phyloP scores from a whole-genome alignment of 2,113 vertebrate species.

The Synchiropus splendidus region DNA sequence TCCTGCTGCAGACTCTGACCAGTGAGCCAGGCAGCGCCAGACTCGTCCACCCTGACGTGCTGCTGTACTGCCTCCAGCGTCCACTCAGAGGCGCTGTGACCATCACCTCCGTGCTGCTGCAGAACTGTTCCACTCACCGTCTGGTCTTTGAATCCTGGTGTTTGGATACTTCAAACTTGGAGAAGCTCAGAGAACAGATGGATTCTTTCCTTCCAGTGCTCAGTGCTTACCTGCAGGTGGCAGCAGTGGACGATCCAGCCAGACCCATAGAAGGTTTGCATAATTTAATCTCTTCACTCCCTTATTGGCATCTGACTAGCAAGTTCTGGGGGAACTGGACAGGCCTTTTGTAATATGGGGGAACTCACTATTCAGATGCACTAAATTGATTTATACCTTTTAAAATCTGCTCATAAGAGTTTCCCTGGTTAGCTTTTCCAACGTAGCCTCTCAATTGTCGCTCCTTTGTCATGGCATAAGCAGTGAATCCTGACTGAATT shows the following conservation, averaged over 20 bases:
- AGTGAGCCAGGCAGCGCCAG: slow-evolving; percentile 64
- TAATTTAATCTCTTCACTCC: not conserved
- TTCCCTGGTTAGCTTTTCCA: too few species aligned
- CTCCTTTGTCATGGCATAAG: too few species aligned
- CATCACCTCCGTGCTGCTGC: slow-evolving; percentile 66
- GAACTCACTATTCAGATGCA: too few species aligned
- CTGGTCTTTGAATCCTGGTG: slow-evolving; percentile 86
- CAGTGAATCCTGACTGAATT: too few species aligned
- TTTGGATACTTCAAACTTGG: slow-evolving; percentile 36
- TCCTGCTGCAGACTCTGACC: slow-evolving; percentile 68
- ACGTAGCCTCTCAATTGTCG: too few species aligned
- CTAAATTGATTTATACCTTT: too few species aligned
- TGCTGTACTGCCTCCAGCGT: slow-evolving; percentile 70
- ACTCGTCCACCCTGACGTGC: slow-evolving; percentile 54
- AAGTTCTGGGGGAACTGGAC: too few species aligned
- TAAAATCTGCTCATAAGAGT: too few species aligned
- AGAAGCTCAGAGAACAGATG: slow-evolving; percentile 43
- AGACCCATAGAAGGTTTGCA: slow-evolving; percentile 56
- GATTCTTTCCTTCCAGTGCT: slow-evolving; percentile 69
- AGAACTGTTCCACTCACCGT: slow-evolving; percentile 70
- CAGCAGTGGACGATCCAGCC: slow-evolving; percentile 34
- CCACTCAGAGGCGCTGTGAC: slow-evolving; percentile 33
- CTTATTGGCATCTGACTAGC: too few species aligned
- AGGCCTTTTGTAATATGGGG: too few species aligned
- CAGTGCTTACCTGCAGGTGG: slow-evolving; percentile 62